Percentiles rank a stretch among this genome's conserved stretches.
These are phyloP conservation scores for Adineta ricciae DNA, from an alignment of 2,888 invertebrate genomes.

Conservation along the genomic window DNA sequence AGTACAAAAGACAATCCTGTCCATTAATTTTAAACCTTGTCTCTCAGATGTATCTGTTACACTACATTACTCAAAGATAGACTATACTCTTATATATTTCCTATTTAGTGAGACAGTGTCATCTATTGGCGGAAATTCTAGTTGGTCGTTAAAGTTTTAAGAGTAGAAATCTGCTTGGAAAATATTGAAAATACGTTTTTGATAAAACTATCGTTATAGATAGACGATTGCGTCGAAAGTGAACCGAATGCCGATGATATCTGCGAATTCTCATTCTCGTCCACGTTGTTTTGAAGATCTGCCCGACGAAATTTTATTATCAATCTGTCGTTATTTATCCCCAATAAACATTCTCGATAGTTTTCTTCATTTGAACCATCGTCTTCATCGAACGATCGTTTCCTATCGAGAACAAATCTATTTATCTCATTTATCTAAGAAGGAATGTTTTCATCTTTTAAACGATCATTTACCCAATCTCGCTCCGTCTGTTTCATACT, in stretches of 20 bases:
- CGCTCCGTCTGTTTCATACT: not conserved
- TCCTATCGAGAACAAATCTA: not conserved
- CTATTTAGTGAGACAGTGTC: not conserved
- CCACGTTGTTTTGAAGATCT: not conserved
- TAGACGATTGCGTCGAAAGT: too few relatives aligned
- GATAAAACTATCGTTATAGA: too few relatives aligned
- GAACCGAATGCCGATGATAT: too few relatives aligned
- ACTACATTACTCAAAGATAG: too few relatives aligned
- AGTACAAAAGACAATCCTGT: too few relatives aligned
- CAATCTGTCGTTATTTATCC: not conserved
- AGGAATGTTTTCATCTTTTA: not conserved
- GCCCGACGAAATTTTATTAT: not conserved
- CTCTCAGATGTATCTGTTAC: too few relatives aligned
- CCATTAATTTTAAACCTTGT: too few relatives aligned
- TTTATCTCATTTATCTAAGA: not conserved
- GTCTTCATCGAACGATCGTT: not conserved
- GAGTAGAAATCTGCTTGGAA: too few relatives aligned
- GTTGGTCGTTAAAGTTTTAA: not conserved
- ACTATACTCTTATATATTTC: not conserved
- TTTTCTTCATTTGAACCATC: not conserved
- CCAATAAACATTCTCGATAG: not conserved
- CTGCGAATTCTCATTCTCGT: too few relatives aligned
- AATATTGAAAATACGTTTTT: too few relatives aligned
- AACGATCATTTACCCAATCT: not conserved
- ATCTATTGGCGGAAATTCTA: not conserved